Evolutionary conservation across 2,888 invertebrate species (phyloP).

Genomic region (Sinelater perroti): DNA sequence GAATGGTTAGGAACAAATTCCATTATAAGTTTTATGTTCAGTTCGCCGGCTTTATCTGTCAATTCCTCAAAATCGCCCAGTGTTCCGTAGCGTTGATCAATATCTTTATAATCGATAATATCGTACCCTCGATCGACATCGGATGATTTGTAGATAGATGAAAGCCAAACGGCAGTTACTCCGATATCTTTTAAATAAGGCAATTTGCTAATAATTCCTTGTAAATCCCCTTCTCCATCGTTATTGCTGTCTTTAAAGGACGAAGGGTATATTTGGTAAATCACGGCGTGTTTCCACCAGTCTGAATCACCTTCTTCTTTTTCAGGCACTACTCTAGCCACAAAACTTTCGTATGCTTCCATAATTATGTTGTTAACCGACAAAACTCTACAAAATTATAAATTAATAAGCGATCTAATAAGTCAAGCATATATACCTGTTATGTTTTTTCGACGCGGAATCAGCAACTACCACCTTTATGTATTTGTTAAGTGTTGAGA

Average conservation of each 20-base stretch:
- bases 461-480: not conserved
- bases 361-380: not conserved
- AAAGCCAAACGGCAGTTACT: constrained; percentile 81
- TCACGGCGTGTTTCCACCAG: constrained; percentile 84
- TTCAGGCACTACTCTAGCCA: not conserved
- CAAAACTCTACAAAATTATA: not conserved
- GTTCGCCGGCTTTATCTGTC: constrained; percentile 64
- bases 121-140: constrained; percentile 91
- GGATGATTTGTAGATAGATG: constrained; percentile 84
- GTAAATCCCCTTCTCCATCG: constrained; percentile 88
- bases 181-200: constrained; percentile 66
- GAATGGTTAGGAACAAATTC: constrained; percentile 69
- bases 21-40: constrained; percentile 64
- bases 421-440: too few relatives aligned
- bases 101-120: constrained; percentile 77
- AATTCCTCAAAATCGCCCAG: constrained; percentile 74
- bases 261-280: constrained; percentile 88
- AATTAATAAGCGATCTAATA: not conserved
- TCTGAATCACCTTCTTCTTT: constrained; percentile 56
- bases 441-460: not conserved
- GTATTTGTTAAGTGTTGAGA: not conserved
- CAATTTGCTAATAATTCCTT: constrained; percentile 65
- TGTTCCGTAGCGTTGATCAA: constrained; percentile 78
- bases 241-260: constrained; percentile 80
- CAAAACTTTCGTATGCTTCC: not conserved